Percentiles rank a stretch among this genome's conserved stretches.
These are phyloP conservation scores for Pseudochirops cupreus DNA, from an alignment of 2,797 vertebrate genomes.

Conservation along the genomic window DNA sequence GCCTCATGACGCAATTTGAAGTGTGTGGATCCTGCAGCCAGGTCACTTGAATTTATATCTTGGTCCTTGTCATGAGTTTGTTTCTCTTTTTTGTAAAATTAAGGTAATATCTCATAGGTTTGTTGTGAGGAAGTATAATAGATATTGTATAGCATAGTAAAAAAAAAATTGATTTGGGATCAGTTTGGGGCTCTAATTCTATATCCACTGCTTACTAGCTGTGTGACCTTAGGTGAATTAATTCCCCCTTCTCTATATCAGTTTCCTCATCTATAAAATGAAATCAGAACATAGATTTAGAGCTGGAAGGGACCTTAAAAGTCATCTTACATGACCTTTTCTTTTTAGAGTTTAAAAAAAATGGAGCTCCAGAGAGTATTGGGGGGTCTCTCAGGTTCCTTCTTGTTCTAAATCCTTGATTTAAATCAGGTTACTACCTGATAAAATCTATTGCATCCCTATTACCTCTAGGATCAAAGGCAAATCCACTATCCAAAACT, in stretches of 20 bases:
- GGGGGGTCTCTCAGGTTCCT: background rate
- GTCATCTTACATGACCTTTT: background rate
- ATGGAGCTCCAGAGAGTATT: background rate
- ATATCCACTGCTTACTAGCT: background rate
- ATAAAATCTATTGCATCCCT: background rate
- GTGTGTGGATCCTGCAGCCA: background rate
- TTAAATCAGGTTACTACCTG: background rate
- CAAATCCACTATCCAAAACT: background rate
- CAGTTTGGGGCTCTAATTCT: background rate
- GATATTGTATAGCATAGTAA: background rate
- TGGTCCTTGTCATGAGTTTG: background rate
- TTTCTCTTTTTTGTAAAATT: background rate
- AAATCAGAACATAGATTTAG: background rate
- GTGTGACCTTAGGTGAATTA: background rate
- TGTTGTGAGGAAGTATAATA: background rate
- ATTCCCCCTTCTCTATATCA: background rate
- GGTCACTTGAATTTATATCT: background rate
- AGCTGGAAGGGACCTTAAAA: background rate
- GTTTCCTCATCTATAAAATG: conserved; percentile 37
- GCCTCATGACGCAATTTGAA: background rate
- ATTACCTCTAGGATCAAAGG: background rate
- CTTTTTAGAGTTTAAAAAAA: background rate
- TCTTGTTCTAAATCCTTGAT: background rate
- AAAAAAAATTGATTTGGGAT: background rate
- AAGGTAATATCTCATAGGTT: background rate